Evolutionary conservation across 2,888 invertebrate genomes (phyloP).

Genomic region (Desoria tigrina): DNA sequence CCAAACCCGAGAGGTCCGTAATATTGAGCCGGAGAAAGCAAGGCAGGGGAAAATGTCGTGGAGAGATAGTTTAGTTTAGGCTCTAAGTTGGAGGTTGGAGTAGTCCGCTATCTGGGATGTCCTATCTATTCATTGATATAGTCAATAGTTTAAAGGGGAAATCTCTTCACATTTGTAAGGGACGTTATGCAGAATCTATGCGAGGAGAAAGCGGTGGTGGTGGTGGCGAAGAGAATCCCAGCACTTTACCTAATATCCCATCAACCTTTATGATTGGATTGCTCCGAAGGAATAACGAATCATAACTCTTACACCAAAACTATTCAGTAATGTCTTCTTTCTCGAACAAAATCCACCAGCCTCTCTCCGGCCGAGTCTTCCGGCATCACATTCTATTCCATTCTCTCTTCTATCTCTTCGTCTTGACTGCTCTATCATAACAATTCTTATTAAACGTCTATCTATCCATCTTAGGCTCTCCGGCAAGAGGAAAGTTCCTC

Average conservation of each 20-base stretch:
- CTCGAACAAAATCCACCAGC: neutral
- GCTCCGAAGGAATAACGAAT: constrained; percentile 47
- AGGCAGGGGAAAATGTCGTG: too few species aligned
- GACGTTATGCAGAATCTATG: constrained; percentile 5
- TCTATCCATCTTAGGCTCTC: too few species aligned
- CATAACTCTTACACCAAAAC: constrained; percentile 41
- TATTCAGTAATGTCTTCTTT: constrained; percentile 14
- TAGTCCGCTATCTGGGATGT: too few species aligned
- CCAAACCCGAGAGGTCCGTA: too few species aligned
- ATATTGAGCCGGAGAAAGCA: too few species aligned
- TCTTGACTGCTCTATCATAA: too few species aligned
- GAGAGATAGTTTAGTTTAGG: too few species aligned
- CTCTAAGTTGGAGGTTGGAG: too few species aligned
- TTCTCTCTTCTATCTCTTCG: too few species aligned
- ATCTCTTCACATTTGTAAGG: neutral
- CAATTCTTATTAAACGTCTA: too few species aligned
- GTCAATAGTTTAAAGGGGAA: constrained; percentile 1
- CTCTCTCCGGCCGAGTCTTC: neutral
- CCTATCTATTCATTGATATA: constrained; percentile 2
- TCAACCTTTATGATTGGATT: constrained; percentile 52
- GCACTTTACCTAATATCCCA: constrained; percentile 50
- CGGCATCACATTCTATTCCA: neutral
- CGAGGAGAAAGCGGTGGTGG: neutral
- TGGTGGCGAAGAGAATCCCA: constrained; percentile 7
- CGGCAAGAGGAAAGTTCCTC: too few species aligned